These are phyloP conservation scores for Pontoporia blainvillei DNA, from an alignment of 2,113 vertebrate species.

Conservation along the genomic window DNA sequence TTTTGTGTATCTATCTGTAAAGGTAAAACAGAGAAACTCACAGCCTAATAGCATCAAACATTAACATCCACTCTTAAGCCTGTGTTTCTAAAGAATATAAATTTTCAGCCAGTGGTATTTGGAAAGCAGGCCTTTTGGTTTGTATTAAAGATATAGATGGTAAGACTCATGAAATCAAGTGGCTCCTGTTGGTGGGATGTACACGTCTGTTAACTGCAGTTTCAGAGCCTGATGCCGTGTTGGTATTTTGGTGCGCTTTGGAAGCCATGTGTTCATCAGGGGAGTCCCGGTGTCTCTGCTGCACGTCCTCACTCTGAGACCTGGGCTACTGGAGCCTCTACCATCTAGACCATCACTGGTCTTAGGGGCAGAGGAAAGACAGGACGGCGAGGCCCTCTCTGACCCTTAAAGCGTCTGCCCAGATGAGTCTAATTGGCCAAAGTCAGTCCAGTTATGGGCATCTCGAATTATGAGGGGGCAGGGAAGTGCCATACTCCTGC, in stretches of 20 bases:
- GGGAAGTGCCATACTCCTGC: neutral
- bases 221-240: neutral
- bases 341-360: neutral
- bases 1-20: slow-evolving; percentile 89
- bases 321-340: fast-evolving
- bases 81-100: neutral
- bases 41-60: slow-evolving; percentile 82
- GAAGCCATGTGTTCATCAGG: neutral
- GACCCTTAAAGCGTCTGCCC: neutral
- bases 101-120: neutral
- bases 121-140: neutral
- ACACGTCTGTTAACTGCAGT: neutral
- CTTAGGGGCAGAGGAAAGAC: neutral
- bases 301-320: neutral
- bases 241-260: neutral
- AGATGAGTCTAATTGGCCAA: neutral
- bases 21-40: slow-evolving; percentile 91
- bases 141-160: too few relatives aligned
- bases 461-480: neutral
- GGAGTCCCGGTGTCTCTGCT: neutral
- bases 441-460: neutral
- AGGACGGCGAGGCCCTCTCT: fast-evolving
- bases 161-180: neutral
- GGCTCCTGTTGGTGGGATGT: neutral
- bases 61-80: neutral